These are phyloP conservation scores for Saguinus oedipus DNA, from an alignment of 2,797 vertebrate genomes.

Conservation along the genomic window DNA sequence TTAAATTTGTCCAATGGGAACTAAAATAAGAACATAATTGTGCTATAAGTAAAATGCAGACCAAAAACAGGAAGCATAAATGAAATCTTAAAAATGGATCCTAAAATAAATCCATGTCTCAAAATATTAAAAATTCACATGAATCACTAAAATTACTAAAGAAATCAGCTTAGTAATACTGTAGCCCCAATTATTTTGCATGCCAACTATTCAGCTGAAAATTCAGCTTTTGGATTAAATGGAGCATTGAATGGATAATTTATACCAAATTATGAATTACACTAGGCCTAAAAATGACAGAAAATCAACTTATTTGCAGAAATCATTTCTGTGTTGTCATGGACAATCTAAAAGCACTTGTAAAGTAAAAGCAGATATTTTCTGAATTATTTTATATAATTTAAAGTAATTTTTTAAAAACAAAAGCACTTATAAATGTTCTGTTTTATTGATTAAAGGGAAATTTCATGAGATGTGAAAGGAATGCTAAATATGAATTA, in stretches of 20 bases:
- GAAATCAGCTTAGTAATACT: neutral
- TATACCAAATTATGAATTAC: neutral
- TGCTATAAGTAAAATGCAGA: neutral
- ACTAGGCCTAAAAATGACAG: neutral
- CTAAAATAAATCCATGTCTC: neutral
- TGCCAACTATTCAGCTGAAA: neutral
- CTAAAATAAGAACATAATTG: constrained; percentile 17
- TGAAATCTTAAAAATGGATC: constrained; percentile 31
- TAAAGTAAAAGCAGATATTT: constrained; percentile 50
- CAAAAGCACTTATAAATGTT: neutral
- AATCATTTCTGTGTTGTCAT: neutral
- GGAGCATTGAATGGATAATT: neutral
- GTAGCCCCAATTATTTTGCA: neutral
- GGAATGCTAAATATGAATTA: neutral
- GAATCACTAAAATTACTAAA: neutral
- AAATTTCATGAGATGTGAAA: neutral
- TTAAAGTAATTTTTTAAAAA: neutral
- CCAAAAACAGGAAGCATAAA: neutral
- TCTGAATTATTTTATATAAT: constrained; percentile 40
- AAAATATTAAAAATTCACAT: constrained; percentile 22
- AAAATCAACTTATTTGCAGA: constrained; percentile 49
- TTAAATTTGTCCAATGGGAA: neutral
- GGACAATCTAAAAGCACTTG: neutral
- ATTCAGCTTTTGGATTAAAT: constrained; percentile 34
- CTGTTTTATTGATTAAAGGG: constrained; percentile 20